These are phyloP conservation scores for Sebastes minor DNA, from an alignment of 2,797 vertebrate genomes.

Conservation along the genomic window DNA sequence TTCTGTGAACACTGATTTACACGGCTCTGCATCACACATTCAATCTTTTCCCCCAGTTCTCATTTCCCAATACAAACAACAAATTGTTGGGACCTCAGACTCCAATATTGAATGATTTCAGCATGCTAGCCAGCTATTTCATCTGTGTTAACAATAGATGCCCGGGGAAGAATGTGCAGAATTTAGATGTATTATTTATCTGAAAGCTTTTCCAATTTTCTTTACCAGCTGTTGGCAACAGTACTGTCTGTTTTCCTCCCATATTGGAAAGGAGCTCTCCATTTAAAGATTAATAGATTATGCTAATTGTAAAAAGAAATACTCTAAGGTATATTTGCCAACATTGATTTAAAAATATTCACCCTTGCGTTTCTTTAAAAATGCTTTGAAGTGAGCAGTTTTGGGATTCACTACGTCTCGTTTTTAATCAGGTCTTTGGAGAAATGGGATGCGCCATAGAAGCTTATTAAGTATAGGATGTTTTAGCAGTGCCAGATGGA, in stretches of 20 bases:
- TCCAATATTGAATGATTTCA: slow-evolving; percentile 40
- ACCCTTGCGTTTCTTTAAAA: slow-evolving; percentile 15
- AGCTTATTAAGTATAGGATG: slow-evolving; percentile 11
- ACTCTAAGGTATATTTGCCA: slow-evolving; percentile 56
- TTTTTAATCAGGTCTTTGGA: slow-evolving; percentile 60
- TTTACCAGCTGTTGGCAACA: slow-evolving; percentile 39
- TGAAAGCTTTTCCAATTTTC: slow-evolving; percentile 52
- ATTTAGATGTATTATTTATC: slow-evolving; percentile 69
- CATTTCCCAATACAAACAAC: slow-evolving; percentile 28
- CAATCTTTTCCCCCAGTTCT: not conserved
- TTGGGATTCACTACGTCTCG: slow-evolving; percentile 21
- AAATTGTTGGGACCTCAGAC: slow-evolving; percentile 30
- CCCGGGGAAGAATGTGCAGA: slow-evolving; percentile 37
- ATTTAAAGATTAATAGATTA: slow-evolving; percentile 59
- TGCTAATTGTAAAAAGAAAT: slow-evolving; percentile 31
- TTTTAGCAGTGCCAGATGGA: slow-evolving; percentile 4
- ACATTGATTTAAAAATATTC: slow-evolving; percentile 55
- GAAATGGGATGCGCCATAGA: slow-evolving; percentile 12
- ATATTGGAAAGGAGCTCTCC: slow-evolving; percentile 19
- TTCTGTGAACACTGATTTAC: slow-evolving; percentile 6
- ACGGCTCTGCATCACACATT: slow-evolving; percentile 9
- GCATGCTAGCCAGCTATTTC: slow-evolving; percentile 32
- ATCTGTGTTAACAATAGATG: slow-evolving; percentile 53
- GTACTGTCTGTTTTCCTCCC: slow-evolving; percentile 2
- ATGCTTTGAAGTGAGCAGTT: slow-evolving; percentile 55